Base-by-base conservation (phyloP, 1,140 invertebrate species). In the Adoxophyes honmai region DNA sequence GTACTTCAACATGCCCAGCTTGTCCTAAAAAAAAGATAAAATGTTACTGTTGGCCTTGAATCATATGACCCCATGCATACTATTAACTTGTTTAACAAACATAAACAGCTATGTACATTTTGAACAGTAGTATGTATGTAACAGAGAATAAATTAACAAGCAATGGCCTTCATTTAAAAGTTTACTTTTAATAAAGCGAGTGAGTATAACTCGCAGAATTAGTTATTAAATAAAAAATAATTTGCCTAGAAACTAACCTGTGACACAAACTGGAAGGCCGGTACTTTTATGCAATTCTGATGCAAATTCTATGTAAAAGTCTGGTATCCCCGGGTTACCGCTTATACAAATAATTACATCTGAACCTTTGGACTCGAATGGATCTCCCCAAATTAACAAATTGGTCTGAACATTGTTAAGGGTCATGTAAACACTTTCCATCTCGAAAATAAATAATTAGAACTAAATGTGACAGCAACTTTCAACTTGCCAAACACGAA, bases 321-420 rank as follows among this genome's bases (percentile, higher is more conserved):
- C 79, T 8, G 72, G 48, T 16, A 86, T 57, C 34, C 84, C 84
- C 15, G 84, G 84, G 70, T 88, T 88, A 52, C 84, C 84, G 18
- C 78, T 78, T 10, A 88, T 71, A 62, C 84, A 88, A 28, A 88
- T 48, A 52, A 88, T 74, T 9, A 84, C 69, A 68, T 86, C 79
- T 48, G 66, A 34, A 8, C 62, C 69, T 55, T 68, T 61, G 14
- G 62, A 55, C 52, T 70, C 33, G 55, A 80, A 76, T 28, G 79
- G 79, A 52, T 81, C 56, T 5, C 74, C 81, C 64, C 72, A 80
- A 11, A 65, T 70, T 59, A 87, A 60, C 36, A 87, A 11, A 55
- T 69, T 67, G 38, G 70, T 78, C 59, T 72, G 57, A 1, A 83
- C 62, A 35, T 67, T 52, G 55, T 84, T 84, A 11, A 86, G 44